Evolutionary conservation across 2,113 vertebrate species (phyloP).

Genomic region (Mystacornis crossleyi): DNA sequence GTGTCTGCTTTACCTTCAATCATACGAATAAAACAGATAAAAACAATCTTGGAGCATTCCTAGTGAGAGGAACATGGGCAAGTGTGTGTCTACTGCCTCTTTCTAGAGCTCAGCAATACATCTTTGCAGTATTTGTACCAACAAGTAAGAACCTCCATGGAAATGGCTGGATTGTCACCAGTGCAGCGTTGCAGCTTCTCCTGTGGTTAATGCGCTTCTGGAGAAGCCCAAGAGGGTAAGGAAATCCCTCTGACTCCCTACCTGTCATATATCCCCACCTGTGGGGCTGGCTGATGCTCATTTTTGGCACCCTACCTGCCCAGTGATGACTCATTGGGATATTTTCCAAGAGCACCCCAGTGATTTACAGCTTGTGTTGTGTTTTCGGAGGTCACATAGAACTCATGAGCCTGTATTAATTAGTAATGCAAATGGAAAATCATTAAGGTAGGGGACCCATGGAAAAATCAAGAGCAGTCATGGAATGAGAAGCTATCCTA

Average conservation of each 20-base stretch:
- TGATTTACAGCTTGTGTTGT: neutral
- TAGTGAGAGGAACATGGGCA: neutral
- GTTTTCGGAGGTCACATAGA: neutral
- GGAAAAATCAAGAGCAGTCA: neutral
- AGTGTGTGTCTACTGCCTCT: neutral
- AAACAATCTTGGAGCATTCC: neutral
- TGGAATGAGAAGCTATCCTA: neutral
- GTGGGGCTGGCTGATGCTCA: neutral
- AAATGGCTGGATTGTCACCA: neutral
- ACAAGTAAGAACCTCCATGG: neutral
- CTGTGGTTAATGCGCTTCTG: neutral
- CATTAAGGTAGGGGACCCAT: neutral
- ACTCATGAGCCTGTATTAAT: neutral
- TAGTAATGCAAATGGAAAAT: neutral
- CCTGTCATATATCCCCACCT: neutral
- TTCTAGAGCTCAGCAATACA: neutral
- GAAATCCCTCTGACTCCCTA: neutral
- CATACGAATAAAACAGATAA: neutral
- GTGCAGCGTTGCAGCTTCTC: neutral
- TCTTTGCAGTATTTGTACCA: neutral
- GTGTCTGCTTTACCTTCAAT: neutral
- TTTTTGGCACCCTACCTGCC: neutral
- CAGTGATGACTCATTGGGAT: neutral
- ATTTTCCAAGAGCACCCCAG: neutral
- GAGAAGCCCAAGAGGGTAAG: neutral